Evolutionary conservation across 1,140 invertebrate species (phyloP), one percentile per base, ranked within the genome.

Genomic region (Eupeodes corollae): DNA sequence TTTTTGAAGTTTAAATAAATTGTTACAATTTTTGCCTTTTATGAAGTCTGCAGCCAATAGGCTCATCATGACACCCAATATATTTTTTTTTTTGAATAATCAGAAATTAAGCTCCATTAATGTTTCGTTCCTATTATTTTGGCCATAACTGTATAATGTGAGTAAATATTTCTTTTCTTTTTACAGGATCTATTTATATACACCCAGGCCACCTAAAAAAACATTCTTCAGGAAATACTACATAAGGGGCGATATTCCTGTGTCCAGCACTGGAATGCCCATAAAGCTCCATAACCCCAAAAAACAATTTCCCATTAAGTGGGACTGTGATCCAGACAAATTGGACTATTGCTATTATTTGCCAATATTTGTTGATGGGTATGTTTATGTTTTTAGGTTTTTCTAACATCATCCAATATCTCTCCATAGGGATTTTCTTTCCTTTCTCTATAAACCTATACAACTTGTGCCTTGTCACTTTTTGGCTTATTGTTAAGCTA

Each of bases 291-390:
- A 62, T 46, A 56, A 60, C 33, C 59, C 59, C 1, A 59, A 53
- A 38, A 56, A 56, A 51, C 55, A 60, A 34, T 55, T 55, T 21
- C 54, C 56, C 0, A 38, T 65, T 31, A 61, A 59, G 44, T 67
- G 65, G 64, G 52, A 54, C 34, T 61, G 63, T 48, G 50, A 46
- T 0, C 64, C 64, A 6, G 55, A 87, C 47, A 84, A 88, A 52
- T 67, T 96, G 21, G 91, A 97, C 66, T 95, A 90, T 63, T 84
- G 89, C 59, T 87, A 93, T 63, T 96, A 93, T 62, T 71, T 97
- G 13, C 92, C 92, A 1, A 79, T 96, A 63, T 95, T 97, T 67
- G 92, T 94, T 58, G 91, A 95, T 59, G 92, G 92, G 10, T 75
- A 44, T 45, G n/a, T 30, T 30, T n/a, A 2, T 42, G 12, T 42